phyloP scores from a whole-genome alignment of 2,888 invertebrate genomes.

The Oscheius sp. region DNA sequence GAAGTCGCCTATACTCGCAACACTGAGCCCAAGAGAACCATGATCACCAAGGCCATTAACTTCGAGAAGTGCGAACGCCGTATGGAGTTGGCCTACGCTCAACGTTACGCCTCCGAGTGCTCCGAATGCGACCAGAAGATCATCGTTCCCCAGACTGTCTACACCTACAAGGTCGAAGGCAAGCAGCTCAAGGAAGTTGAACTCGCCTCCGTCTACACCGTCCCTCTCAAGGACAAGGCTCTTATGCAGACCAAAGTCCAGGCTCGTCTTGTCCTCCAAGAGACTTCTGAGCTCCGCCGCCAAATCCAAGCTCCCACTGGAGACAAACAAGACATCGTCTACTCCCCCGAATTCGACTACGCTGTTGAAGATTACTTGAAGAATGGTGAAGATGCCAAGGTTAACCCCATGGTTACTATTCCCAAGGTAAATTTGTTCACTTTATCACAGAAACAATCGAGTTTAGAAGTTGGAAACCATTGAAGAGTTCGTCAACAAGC shows the following conservation, averaged over 20 bases:
- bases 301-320: slow-evolving; percentile 42
- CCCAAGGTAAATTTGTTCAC: too few species aligned
- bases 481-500: slow-evolving; percentile 39
- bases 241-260: slow-evolving; percentile 46
- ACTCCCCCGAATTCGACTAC: slow-evolving; percentile 49
- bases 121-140: slow-evolving; percentile 42
- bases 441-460: too few species aligned
- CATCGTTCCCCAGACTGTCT: slow-evolving; percentile 44
- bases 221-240: slow-evolving; percentile 42
- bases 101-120: slow-evolving; percentile 41
- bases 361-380: slow-evolving; percentile 53
- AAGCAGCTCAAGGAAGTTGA: slow-evolving; percentile 45
- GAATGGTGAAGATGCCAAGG: slow-evolving; percentile 50
- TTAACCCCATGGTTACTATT: slow-evolving; percentile 39
- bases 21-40: slow-evolving; percentile 32
- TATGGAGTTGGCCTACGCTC: slow-evolving; percentile 49
- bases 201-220: slow-evolving; percentile 45
- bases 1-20: slow-evolving; percentile 51
- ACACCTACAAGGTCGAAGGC: slow-evolving; percentile 45
- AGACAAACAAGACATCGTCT: slow-evolving; percentile 45
- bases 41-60: slow-evolving; percentile 69
- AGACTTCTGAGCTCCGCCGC: slow-evolving; percentile 36
- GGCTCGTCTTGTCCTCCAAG: slow-evolving; percentile 39
- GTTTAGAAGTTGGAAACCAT: slow-evolving; percentile 48
- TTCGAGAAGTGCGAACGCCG: slow-evolving; percentile 71